Percentiles rank a stretch among this genome's conserved stretches.
phyloP scores from a whole-genome alignment of 2,113 vertebrate genomes.

The Donacobius atricapilla region DNA sequence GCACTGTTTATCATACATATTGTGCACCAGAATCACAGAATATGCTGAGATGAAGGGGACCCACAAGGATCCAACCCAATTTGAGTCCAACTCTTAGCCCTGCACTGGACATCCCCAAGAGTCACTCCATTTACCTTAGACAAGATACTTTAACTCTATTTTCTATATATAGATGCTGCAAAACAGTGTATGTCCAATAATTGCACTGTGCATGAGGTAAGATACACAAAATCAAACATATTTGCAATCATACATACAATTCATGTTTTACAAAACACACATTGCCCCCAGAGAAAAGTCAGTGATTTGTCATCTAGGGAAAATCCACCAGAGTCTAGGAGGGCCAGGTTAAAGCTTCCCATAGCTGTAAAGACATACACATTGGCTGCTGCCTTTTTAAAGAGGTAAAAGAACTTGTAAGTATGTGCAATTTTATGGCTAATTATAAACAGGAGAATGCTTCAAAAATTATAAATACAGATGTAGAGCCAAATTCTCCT shows the following conservation, averaged over 20 bases:
- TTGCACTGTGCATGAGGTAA: not conserved
- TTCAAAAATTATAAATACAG: conserved; percentile 30
- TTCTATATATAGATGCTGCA: not conserved
- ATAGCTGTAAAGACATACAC: not conserved
- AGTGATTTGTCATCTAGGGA: not conserved
- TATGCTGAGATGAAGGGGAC: not conserved
- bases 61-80: not conserved
- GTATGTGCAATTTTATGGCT: not conserved
- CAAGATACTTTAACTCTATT: not conserved
- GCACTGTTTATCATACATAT: not conserved
- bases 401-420: not conserved
- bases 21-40: not conserved
- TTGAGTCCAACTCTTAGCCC: not conserved
- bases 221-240: not conserved
- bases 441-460: conserved; percentile 35
- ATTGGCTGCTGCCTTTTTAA: not conserved
- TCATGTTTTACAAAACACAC: not conserved
- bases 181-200: not conserved
- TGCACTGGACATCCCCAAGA: not conserved
- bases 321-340: not conserved
- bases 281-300: not conserved
- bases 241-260: not conserved
- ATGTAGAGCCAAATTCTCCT: conserved; percentile 25
- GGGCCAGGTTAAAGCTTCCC: not conserved
- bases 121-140: not conserved